Evolutionary conservation across 2,113 vertebrate genomes (phyloP).

Genomic region (Nothobranchius kuhntae): DNA sequence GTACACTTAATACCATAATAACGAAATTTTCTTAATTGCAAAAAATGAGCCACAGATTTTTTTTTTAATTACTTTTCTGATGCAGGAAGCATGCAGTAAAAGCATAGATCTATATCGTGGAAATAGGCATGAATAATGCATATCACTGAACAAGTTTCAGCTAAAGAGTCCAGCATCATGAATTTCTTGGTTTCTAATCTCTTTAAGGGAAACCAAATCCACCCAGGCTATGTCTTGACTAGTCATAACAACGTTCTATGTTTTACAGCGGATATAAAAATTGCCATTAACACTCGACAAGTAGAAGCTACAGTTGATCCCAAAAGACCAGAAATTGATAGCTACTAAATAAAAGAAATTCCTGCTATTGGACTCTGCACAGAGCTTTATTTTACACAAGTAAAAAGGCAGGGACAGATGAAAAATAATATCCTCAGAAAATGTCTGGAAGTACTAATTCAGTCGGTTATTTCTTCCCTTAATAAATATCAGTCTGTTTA

Average conservation of each 20-base stretch:
- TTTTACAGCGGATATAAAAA: neutral
- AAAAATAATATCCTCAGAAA: neutral
- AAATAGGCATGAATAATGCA: neutral
- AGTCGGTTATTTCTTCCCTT: no score
- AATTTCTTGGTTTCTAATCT: slow-evolving; percentile 14
- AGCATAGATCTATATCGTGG: neutral
- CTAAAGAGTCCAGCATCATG: slow-evolving; percentile 33
- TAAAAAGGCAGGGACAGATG: neutral
- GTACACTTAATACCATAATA: neutral
- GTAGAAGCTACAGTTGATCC: neutral
- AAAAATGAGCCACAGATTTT: neutral
- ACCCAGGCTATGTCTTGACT: neutral
- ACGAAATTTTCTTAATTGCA: neutral
- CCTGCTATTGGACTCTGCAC: slow-evolving; percentile 17
- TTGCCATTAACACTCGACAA: neutral
- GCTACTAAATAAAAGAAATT: neutral
- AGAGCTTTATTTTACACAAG: neutral
- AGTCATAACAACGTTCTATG: neutral
- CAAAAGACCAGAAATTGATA: neutral
- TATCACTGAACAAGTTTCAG: neutral
- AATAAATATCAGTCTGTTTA: no score
- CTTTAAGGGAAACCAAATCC: neutral
- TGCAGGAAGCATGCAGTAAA: slow-evolving; percentile 36
- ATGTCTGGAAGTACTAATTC: no score
- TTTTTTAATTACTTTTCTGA: neutral